Base-by-base conservation (phyloP, 2,113 vertebrate species). In the Paralichthys olivaceus region DNA sequence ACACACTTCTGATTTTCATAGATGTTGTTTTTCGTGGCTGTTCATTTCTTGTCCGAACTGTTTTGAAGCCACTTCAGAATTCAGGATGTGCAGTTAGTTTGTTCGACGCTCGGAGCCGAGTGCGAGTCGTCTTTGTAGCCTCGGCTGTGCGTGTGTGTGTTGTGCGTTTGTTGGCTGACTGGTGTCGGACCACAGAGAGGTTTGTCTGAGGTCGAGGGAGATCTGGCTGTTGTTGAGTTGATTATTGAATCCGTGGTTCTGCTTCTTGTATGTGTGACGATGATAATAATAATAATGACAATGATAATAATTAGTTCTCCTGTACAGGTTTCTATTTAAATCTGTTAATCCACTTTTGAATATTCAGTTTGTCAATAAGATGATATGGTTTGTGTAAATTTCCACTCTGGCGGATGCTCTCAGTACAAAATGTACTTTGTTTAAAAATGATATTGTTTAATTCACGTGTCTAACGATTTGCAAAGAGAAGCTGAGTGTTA, bases 311-410 rank as follows among this genome's bases (percentile, higher is more conserved):
- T 83, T 70, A 78, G 86, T 91, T 90, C 83, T 87, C 81, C 83
- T 89, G 80, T 88, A 65, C 68, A 81, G 83, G 89, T 77, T 80
- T 90, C 86, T 91, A 91, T 91, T 91, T 91, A 91, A 91, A 91
- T 91, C 81, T 83, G 70, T 87, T 73, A 54, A 75, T 83, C 63
- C 65, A 58, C 55, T 75, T 84, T 47, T 85, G 79, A 85, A 67
- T 90, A 83, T 90, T 90, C 60, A 80, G 76, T 91, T 90, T 89
- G 89, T 89, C 45, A 43, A 84, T 85, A 58, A 83, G 69, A 83
- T 83, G 68, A 77, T 89, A 80, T 90, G 87, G 77, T 91, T 89
- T 90, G 73, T 91, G 88, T 84, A 87, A 80, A 84, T 85, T 75
- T 87, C 81, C 87, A 83, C 79, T 88, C 87, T 89, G 84, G 86